Evolutionary conservation across 2,888 invertebrate genomes (phyloP), one percentile per base, ranked within the genome.

Genomic region (Rosalia funebris): DNA sequence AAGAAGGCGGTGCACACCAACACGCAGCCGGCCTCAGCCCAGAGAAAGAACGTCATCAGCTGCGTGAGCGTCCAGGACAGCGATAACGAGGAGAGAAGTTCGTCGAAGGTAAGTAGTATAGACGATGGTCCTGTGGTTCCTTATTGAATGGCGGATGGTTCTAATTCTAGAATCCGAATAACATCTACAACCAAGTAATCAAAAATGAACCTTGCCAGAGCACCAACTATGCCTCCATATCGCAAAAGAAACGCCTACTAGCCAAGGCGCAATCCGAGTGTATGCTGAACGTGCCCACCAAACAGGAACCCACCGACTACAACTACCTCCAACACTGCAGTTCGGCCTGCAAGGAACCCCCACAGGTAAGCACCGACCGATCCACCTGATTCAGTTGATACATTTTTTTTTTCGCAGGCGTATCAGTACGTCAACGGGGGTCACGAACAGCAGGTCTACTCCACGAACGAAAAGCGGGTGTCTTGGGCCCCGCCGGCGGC

Each of bases 241-340:
- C 92, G 52, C 94, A 95, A 82, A 95, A 95, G 87, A 95, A 95
- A 80, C 87, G 95, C 19, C 84, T 95, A 53, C 82, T 95, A 64
- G 94, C 94, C 53, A 93, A 95, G 82, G 93, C 93, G 55, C 93
- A 94, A 76, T 89, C 88, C 12, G 90, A 91, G 73, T 89, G 89
- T 74, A 85, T 86, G 80, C 81, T 87, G 75, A 83, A 85, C 60
- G 82, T 86, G 25, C 83, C 84, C 34, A 86, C 89, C 0, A 89
- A 88, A 72, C 87, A 88, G 70, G 86, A 89, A 79, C 82, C 87
- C 70, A 83, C 63, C 1, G 71, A 64, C 62, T 71, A 69, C 42
- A 67, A 71, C 41, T 73, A 74, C 46, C 69, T 75, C 25, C 75
- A 77, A 20, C 80, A 81, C 59, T 81, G 81, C 61, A 75, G 73